phyloP scores from a whole-genome alignment of 2,113 vertebrate genomes.

The Dipodomys spectabilis region DNA sequence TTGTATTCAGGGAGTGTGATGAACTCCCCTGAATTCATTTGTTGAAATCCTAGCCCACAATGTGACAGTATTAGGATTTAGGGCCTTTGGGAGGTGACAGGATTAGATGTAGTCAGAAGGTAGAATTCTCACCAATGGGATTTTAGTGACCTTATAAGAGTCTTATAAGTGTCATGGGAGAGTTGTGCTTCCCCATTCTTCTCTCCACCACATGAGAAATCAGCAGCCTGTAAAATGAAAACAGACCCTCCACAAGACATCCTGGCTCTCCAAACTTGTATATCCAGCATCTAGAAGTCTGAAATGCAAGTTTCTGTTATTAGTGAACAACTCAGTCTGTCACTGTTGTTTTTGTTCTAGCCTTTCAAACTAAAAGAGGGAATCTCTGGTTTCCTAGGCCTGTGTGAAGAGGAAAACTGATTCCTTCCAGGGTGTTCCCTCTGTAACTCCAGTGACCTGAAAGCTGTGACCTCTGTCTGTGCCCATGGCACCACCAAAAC shows the following conservation, averaged over 20 bases:
- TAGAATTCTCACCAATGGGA: neutral
- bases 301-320: neutral
- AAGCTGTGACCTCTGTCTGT: neutral
- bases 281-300: neutral
- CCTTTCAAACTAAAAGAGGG: neutral
- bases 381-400: neutral
- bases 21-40: too few relatives aligned
- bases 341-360: neutral
- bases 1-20: neutral
- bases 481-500: neutral
- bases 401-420: neutral
- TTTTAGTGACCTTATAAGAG: neutral
- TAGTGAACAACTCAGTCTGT: neutral
- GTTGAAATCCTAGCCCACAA: neutral
- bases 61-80: neutral
- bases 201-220: neutral
- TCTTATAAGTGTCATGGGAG: neutral
- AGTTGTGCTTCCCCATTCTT: neutral
- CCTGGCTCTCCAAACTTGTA: neutral
- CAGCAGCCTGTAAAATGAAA: neutral
- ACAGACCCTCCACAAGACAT: neutral
- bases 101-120: neutral
- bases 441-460: neutral
- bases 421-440: neutral
- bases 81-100: neutral